A percentile compares a stretch with the other conserved stretches of the same genome.
Conservation (phyloP, 2,888 invertebrate genomes). For the Thymelicus sylvestris region DNA sequence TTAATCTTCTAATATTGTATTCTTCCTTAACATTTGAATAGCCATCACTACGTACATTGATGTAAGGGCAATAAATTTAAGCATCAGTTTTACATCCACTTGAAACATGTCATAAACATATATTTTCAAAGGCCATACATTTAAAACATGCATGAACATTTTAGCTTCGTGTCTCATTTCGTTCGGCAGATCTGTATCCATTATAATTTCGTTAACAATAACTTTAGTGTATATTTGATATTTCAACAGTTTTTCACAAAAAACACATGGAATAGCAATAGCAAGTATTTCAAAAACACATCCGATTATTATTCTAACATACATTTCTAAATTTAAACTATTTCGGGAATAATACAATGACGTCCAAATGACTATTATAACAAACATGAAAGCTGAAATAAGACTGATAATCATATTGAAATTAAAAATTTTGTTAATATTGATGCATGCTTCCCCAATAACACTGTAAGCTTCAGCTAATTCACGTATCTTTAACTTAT, state of each 20-base stretch:
- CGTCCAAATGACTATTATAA: conserved; percentile 64
- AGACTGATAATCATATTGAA: conserved; percentile 66
- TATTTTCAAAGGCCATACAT: conserved; percentile 58
- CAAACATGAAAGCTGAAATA: conserved; percentile 59
- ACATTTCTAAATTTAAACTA: background rate
- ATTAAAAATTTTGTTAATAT: conserved; percentile 62
- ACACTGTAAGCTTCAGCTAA: conserved; percentile 57
- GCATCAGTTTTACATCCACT: conserved; percentile 64
- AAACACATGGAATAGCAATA: conserved; percentile 56
- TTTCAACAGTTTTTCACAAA: conserved; percentile 56
- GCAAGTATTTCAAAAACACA: conserved; percentile 54
- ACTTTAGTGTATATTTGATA: conserved; percentile 58
- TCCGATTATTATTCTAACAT: conserved; percentile 47
- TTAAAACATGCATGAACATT: conserved; percentile 66
- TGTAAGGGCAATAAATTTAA: conserved; percentile 68
- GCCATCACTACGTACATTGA: conserved; percentile 71
- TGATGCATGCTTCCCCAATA: conserved; percentile 56
- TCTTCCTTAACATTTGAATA: conserved; percentile 62
- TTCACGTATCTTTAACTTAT: conserved; percentile 56
- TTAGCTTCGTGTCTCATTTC: conserved; percentile 65
- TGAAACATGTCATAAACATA: conserved; percentile 63
- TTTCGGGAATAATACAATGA: conserved; percentile 27
- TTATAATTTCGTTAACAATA: conserved; percentile 65
- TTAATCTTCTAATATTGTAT: conserved; percentile 45
- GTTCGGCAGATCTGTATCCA: conserved; percentile 63